A percentile compares a stretch with the other conserved stretches of the same genome.
phyloP scores from a whole-genome alignment of 2,797 vertebrate species.

The Phrynocephalus guinanensis region DNA sequence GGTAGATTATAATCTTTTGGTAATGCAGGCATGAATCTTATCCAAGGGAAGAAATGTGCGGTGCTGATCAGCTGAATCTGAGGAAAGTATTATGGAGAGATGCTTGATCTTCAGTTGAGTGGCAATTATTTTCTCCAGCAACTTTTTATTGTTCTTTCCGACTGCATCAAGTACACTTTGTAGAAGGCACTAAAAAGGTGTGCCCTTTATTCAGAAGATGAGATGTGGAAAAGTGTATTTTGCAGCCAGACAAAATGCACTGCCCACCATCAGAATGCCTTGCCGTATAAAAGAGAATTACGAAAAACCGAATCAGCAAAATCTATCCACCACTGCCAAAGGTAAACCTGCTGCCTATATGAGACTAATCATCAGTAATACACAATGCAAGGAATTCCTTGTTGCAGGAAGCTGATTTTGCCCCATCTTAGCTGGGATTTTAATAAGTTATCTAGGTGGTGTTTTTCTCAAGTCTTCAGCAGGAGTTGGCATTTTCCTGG shows the following conservation, averaged over 20 bases:
- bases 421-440: background rate
- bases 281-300: too few relatives aligned
- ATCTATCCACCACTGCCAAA: background rate
- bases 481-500: background rate
- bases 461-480: background rate
- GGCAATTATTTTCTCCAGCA: background rate
- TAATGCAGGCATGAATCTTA: background rate
- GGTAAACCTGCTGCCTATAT: background rate
- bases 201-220: background rate
- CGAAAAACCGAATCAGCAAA: too few relatives aligned
- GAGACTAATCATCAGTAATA: background rate
- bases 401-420: background rate
- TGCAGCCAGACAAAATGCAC: too few relatives aligned
- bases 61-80: background rate
- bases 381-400: background rate
- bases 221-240: too few relatives aligned
- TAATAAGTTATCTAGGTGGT: background rate
- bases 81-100: constrained; percentile 14
- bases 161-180: background rate
- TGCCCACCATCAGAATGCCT: too few relatives aligned
- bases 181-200: background rate
- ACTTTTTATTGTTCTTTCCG: background rate
- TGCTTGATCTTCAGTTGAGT: background rate
- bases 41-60: background rate
- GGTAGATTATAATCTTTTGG: constrained; percentile 8